These are phyloP conservation scores for Clarias magur DNA, from an alignment of 2,113 vertebrate genomes.

Conservation along the genomic window DNA sequence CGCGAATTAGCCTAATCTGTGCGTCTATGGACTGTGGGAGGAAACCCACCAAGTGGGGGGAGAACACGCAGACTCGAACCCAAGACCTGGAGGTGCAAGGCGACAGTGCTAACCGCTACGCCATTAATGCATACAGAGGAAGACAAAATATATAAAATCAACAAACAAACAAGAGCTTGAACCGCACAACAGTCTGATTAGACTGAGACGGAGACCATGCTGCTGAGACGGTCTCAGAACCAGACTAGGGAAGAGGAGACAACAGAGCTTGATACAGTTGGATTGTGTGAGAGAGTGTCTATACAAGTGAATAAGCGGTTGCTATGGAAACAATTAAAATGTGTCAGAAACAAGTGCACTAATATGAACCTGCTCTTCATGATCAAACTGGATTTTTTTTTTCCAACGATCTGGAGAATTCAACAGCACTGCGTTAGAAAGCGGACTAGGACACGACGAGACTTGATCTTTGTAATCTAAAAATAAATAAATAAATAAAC, in stretches of 20 bases:
- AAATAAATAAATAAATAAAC: neutral
- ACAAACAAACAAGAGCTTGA: too few relatives aligned
- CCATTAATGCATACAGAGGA: too few relatives aligned
- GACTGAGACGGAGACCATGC: too few relatives aligned
- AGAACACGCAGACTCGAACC: too few relatives aligned
- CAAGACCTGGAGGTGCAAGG: too few relatives aligned
- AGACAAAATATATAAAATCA: too few relatives aligned
- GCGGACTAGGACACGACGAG: neutral
- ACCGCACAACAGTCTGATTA: too few relatives aligned
- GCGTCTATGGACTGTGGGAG: too few relatives aligned
- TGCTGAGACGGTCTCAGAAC: neutral
- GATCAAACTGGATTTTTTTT: neutral
- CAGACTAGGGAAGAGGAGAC: neutral
- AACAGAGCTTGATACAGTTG: neutral
- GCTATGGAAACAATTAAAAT: neutral
- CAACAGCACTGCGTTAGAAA: neutral
- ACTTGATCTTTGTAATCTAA: neutral
- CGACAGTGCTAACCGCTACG: too few relatives aligned
- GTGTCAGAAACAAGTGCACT: neutral
- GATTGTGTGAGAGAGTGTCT: neutral
- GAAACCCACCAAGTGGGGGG: too few relatives aligned
- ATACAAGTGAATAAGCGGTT: neutral
- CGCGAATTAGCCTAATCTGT: too few relatives aligned
- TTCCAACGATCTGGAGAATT: neutral
- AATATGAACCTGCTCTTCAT: neutral